These are phyloP conservation scores for Paedocypris sp. DNA, from an alignment of 2,113 vertebrate species.

Conservation along the genomic window DNA sequence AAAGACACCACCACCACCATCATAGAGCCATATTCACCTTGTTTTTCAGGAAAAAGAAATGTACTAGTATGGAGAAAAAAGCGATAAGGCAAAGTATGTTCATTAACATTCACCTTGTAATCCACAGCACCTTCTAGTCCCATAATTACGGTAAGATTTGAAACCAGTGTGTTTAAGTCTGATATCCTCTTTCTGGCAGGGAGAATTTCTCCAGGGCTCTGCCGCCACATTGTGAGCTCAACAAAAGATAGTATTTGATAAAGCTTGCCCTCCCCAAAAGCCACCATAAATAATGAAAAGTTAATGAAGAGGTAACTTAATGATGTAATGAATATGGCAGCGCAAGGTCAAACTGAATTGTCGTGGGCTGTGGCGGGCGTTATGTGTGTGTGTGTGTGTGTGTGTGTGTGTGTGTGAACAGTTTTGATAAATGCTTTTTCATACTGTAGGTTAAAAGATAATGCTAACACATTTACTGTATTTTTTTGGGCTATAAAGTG, in stretches of 20 bases:
- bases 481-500: too few species aligned
- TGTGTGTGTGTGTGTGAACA: slow-evolving; percentile 10
- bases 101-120: too few species aligned
- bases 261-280: slow-evolving; percentile 38
- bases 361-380: slow-evolving; percentile 43
- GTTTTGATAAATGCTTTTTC: slow-evolving; percentile 17
- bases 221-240: slow-evolving; percentile 27
- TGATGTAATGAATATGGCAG: slow-evolving; percentile 73
- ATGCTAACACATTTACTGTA: too few species aligned
- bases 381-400: slow-evolving; percentile 10
- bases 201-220: slow-evolving; percentile 22
- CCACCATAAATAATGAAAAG: slow-evolving; percentile 73
- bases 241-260: slow-evolving; percentile 54
- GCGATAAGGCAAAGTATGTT: too few species aligned
- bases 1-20: too few species aligned
- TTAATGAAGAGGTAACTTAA: slow-evolving; percentile 77
- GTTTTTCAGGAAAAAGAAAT: too few species aligned
- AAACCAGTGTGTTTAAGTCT: slow-evolving; percentile 29
- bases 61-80: too few species aligned
- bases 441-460: slow-evolving; percentile 1
- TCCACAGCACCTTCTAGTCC: too few species aligned
- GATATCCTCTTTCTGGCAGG: slow-evolving; percentile 28
- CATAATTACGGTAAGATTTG: too few species aligned
- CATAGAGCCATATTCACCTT: too few species aligned
- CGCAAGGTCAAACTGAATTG: slow-evolving; percentile 63